Percentiles rank a stretch among this genome's conserved stretches.
Conservation (phyloP, 1,140 invertebrate genomes). For the Drosophila azteca region DNA sequence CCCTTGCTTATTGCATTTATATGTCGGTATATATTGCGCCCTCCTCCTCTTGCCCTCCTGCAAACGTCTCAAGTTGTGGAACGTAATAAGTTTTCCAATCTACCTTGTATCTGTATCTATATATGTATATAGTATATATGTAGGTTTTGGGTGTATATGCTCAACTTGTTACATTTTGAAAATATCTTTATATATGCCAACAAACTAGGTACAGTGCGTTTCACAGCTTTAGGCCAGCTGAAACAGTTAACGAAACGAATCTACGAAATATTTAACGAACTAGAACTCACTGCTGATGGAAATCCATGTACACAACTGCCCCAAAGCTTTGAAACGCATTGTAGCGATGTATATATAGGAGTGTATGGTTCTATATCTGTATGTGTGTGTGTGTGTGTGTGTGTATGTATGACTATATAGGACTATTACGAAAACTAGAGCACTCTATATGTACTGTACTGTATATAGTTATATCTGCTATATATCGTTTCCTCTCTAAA, state of each 20-base stretch:
- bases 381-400: slow-evolving; percentile 5
- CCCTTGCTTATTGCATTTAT: slow-evolving; percentile 61
- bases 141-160: slow-evolving; percentile 38
- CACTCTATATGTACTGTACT: slow-evolving; percentile 50
- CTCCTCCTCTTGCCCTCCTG: neutral
- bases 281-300: slow-evolving; percentile 16
- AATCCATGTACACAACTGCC: neutral
- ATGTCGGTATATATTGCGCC: slow-evolving; percentile 18
- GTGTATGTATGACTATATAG: slow-evolving; percentile 50
- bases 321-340: slow-evolving; percentile 31
- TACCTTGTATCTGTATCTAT: slow-evolving; percentile 40
- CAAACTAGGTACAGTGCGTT: slow-evolving; percentile 46
- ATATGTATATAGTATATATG: neutral
- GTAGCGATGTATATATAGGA: slow-evolving; percentile 41
- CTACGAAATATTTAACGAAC: too few species aligned
- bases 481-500: slow-evolving; percentile 62
- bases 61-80: slow-evolving; percentile 43
- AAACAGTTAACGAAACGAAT: neutral
- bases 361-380: slow-evolving; percentile 9
- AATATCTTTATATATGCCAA: slow-evolving; percentile 64
- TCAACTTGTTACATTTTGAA: slow-evolving; percentile 49
- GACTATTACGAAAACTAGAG: slow-evolving; percentile 69
- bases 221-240: slow-evolving; percentile 11
- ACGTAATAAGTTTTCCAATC: slow-evolving; percentile 54
- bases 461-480: slow-evolving; percentile 42